phyloP scores from a whole-genome alignment of 2,888 invertebrate genomes.

The Cephus spinipes region DNA sequence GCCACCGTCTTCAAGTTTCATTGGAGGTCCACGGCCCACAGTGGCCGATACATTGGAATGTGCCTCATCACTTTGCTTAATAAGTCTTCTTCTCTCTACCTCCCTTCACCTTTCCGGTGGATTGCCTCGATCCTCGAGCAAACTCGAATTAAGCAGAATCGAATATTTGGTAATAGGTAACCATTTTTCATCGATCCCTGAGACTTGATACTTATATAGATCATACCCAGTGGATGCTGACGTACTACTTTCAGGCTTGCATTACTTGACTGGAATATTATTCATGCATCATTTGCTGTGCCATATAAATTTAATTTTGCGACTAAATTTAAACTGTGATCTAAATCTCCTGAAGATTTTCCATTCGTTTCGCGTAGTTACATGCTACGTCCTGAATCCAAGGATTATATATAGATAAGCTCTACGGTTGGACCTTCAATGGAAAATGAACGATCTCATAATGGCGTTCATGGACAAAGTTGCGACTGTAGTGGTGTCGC shows the following conservation, averaged over 20 bases:
- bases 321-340: neutral
- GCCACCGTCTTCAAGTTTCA: conserved; percentile 20
- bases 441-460: neutral
- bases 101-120: conserved; percentile 20
- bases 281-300: neutral
- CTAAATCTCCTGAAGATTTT: neutral
- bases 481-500: neutral
- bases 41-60: conserved; percentile 40
- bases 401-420: neutral
- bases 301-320: neutral
- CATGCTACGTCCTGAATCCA: neutral
- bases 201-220: neutral
- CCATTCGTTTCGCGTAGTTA: neutral
- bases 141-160: conserved; percentile 22
- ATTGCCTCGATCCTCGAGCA: conserved; percentile 30
- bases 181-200: neutral
- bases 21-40: conserved; percentile 17
- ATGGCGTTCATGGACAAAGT: neutral
- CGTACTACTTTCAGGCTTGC: neutral
- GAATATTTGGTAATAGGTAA: neutral
- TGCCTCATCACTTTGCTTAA: conserved; percentile 51
- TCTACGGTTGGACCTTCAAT: neutral
- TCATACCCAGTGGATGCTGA: neutral
- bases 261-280: neutral
- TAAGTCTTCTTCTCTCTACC: conserved; percentile 31